These are phyloP conservation scores for Eleutherodactylus coqui DNA, from an alignment of 2,797 vertebrate genomes.

Conservation along the genomic window DNA sequence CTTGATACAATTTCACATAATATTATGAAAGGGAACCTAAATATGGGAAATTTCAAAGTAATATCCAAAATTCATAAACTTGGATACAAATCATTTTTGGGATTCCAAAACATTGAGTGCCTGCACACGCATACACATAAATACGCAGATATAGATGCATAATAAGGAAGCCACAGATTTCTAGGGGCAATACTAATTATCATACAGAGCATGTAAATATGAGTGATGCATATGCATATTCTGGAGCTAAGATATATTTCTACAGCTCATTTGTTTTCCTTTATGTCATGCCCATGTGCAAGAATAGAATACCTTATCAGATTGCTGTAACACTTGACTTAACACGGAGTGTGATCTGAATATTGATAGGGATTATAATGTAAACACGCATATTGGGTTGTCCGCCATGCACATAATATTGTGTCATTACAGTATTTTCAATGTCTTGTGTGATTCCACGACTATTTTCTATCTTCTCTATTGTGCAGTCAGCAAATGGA, in stretches of 20 bases:
- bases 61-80: neutral
- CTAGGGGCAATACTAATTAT: neutral
- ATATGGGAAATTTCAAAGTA: neutral
- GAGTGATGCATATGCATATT: constrained; percentile 27
- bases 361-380: constrained; percentile 53
- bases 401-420: neutral
- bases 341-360: constrained; percentile 53
- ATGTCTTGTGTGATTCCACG: neutral
- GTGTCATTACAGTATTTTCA: neutral
- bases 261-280: constrained; percentile 44
- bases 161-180: neutral
- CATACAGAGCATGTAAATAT: constrained; percentile 13
- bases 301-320: constrained; percentile 52
- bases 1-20: neutral
- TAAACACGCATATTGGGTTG: constrained; percentile 10
- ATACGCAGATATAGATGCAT: neutral
- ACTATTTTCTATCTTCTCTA: neutral
- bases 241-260: constrained; percentile 32
- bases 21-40: neutral
- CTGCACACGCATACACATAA: neutral
- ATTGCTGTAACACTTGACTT: constrained; percentile 49
- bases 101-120: too few relatives aligned
- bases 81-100: neutral
- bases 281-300: constrained; percentile 39
- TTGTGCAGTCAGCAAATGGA: too few relatives aligned